phyloP scores from a whole-genome alignment of 2,797 vertebrate species.

The Tokudaia tokunoshimensis region DNA sequence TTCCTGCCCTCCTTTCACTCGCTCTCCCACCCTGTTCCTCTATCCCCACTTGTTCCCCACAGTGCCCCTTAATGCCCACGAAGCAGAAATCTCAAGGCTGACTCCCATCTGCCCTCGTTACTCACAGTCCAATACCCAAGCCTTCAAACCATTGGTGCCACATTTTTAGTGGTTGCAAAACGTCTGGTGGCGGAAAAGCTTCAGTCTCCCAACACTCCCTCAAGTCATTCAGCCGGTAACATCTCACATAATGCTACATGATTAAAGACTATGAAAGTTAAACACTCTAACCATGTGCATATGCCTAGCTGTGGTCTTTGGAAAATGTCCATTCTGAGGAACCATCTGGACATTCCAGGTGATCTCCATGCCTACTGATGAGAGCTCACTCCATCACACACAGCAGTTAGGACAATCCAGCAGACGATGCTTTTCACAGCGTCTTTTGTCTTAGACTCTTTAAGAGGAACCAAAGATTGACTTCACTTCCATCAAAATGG shows the following conservation, averaged over 20 bases:
- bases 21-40: not conserved
- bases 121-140: conserved; percentile 26
- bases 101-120: conserved; percentile 58
- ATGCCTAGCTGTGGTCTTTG: conserved; percentile 80
- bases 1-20: no score
- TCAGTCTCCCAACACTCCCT: conserved; percentile 68
- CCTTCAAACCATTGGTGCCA: not conserved
- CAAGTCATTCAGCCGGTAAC: conserved; percentile 76
- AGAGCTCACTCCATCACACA: conserved; percentile 69
- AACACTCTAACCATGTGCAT: conserved; percentile 81
- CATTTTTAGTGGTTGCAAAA: conserved; percentile 55
- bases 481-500: conserved; percentile 78
- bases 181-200: conserved; percentile 72
- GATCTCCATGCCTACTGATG: conserved; percentile 83
- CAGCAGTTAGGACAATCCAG: conserved; percentile 72
- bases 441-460: conserved; percentile 77
- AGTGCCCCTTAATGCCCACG: not conserved
- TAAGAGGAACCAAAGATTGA: conserved; percentile 77
- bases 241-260: conserved; percentile 83
- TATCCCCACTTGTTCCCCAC: not conserved
- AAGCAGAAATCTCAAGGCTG: not conserved
- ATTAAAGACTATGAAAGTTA: conserved; percentile 83
- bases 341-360: conserved; percentile 84
- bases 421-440: conserved; percentile 68
- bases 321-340: conserved; percentile 78